phyloP scores from a whole-genome alignment of 2,797 vertebrate genomes.

The Borostomias antarcticus region DNA sequence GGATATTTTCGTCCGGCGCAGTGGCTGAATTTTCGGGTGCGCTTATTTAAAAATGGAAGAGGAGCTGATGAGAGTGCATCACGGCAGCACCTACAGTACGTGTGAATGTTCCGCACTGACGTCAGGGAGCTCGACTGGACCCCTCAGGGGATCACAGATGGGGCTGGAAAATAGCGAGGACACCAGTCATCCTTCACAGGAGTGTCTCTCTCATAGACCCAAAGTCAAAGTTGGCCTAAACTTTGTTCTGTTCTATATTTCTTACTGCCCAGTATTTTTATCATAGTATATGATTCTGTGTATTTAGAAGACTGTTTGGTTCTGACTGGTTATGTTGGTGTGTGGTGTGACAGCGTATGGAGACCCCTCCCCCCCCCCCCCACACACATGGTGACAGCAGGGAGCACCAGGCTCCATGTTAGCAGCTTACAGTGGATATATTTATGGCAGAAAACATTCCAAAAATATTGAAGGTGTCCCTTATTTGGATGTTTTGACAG shows the following conservation, averaged over 20 bases:
- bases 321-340: too few species aligned
- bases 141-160: slow-evolving; percentile 11
- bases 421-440: neutral
- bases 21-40: slow-evolving; percentile 28
- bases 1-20: slow-evolving; percentile 44
- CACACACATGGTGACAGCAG: neutral
- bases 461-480: slow-evolving; percentile 15
- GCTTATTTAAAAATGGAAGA: slow-evolving; percentile 19
- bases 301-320: too few species aligned
- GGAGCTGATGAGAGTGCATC: neutral
- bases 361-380: neutral
- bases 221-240: neutral
- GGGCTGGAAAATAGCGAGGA: slow-evolving; percentile 41
- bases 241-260: neutral
- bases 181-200: slow-evolving; percentile 29
- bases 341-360: neutral
- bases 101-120: neutral
- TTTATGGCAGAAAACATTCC: neutral
- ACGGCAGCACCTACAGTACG: slow-evolving; percentile 1
- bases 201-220: slow-evolving; percentile 17
- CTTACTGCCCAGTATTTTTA: neutral
- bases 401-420: neutral
- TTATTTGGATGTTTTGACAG: slow-evolving; percentile 25
- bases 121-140: slow-evolving; percentile 24
- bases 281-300: neutral